phyloP scores from a whole-genome alignment of 2,797 vertebrate genomes.

The Benthosema pterotum region DNA sequence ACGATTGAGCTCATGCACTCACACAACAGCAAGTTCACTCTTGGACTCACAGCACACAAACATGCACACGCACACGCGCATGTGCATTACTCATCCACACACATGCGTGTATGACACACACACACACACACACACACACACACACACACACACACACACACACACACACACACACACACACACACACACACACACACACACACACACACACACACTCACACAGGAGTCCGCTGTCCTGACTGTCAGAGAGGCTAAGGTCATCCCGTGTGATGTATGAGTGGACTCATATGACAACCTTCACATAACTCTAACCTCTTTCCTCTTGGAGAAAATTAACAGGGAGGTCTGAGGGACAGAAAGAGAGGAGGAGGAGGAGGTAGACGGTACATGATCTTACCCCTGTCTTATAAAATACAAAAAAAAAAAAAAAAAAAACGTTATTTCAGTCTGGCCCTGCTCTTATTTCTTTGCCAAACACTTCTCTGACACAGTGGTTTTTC shows the following conservation, averaged over 20 bases:
- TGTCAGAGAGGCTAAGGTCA: conserved; percentile 75
- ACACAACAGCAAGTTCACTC: not conserved
- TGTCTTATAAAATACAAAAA: conserved; percentile 41
- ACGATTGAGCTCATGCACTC: too few relatives aligned
- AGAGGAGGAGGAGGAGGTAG: conserved; percentile 16
- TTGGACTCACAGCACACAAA: not conserved
- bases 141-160: not conserved
- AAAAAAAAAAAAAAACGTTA: conserved; percentile 21
- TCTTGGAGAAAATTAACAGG: conserved; percentile 68
- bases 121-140: conserved; percentile 15
- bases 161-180: conserved; percentile 1
- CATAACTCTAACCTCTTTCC: conserved; percentile 71
- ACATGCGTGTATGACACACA: conserved; percentile 35
- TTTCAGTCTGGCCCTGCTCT: not conserved
- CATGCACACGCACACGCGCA: not conserved
- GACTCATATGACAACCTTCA: conserved; percentile 72
- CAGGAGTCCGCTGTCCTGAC: conserved; percentile 57
- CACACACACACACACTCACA: conserved; percentile 10
- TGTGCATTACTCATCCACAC: conserved; percentile 1
- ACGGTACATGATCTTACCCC: conserved; percentile 25
- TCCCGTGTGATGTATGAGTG: conserved; percentile 67
- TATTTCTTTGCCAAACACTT: not conserved
- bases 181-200: conserved; percentile 1
- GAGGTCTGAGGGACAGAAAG: conserved; percentile 57
- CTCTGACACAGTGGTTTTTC: too few relatives aligned